A percentile compares a stretch with the other conserved stretches of the same genome.
phyloP scores from a whole-genome alignment of 2,797 vertebrate species.

The Oryzias sinensis region DNA sequence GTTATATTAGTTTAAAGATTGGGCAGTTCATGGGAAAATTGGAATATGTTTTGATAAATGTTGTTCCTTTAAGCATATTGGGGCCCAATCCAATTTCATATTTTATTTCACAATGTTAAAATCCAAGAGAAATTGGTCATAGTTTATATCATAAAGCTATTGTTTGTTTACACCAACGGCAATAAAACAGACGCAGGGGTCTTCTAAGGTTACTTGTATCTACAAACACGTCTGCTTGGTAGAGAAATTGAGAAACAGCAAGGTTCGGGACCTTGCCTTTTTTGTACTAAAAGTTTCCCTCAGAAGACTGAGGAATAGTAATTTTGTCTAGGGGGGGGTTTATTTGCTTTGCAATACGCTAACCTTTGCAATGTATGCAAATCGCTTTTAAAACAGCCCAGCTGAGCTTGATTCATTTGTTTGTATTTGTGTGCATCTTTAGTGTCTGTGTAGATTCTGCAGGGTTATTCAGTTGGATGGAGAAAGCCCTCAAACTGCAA shows the following conservation, averaged over 20 bases:
- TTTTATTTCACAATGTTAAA: background rate
- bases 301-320: conserved; percentile 42
- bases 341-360: conserved; percentile 39
- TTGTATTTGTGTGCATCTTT: conserved; percentile 6
- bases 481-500: conserved; percentile 3
- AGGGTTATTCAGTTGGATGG: conserved; percentile 10
- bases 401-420: conserved; percentile 13
- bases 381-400: conserved; percentile 38
- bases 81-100: background rate
- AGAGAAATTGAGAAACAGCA: conserved; percentile 5
- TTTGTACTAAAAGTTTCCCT: conserved; percentile 43
- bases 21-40: background rate
- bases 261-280: conserved; percentile 23
- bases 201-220: background rate
- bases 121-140: conserved; percentile 17
- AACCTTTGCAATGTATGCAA: conserved; percentile 49
- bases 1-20: background rate
- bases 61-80: background rate
- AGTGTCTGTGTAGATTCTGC: conserved; percentile 8
- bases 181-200: conserved; percentile 10
- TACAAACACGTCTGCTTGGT: conserved; percentile 7
- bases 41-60: background rate
- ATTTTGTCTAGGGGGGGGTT: conserved; percentile 57
- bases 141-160: conserved; percentile 25
- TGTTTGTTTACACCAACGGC: conserved; percentile 46